A percentile compares a stretch with the other conserved stretches of the same genome.
phyloP scores from a whole-genome alignment of 2,888 invertebrate species.

The Metellina segmentata region DNA sequence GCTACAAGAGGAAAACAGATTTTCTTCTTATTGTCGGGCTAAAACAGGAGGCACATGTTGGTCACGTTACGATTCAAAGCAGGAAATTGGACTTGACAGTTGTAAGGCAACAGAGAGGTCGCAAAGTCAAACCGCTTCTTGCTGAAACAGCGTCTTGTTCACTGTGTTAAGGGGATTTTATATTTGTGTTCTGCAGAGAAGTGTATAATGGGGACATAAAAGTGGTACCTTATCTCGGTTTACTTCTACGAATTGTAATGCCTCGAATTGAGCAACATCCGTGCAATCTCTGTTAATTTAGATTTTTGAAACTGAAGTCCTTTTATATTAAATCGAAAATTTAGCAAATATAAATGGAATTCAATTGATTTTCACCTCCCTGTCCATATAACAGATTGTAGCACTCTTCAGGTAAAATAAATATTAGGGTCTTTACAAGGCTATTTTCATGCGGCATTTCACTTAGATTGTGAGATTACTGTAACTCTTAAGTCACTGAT shows the following conservation, averaged over 20 bases:
- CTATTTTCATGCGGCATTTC: too few relatives aligned
- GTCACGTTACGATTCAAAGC: conserved; percentile 8
- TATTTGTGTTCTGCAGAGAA: not conserved
- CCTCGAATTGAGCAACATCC: not conserved
- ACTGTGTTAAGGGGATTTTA: not conserved
- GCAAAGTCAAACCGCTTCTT: not conserved
- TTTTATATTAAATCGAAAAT: too few relatives aligned
- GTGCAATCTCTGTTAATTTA: not conserved
- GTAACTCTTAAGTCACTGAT: too few relatives aligned
- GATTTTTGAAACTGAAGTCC: too few relatives aligned
- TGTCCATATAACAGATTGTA: too few relatives aligned
- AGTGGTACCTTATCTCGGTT: not conserved
- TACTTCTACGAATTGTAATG: not conserved
- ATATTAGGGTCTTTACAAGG: too few relatives aligned
- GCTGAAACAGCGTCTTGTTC: not conserved
- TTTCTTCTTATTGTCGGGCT: conserved; percentile 8
- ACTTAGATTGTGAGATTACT: too few relatives aligned
- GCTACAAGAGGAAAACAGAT: too few relatives aligned
- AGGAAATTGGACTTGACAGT: conserved; percentile 66
- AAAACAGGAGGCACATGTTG: conserved; percentile 36
- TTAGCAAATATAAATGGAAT: too few relatives aligned
- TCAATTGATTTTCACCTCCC: too few relatives aligned
- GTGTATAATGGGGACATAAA: not conserved
- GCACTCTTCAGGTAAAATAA: too few relatives aligned
- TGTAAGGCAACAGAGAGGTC: conserved; percentile 7